Evolutionary conservation across 2,113 vertebrate genomes (phyloP).

Genomic region (Polypterus senegalus): DNA sequence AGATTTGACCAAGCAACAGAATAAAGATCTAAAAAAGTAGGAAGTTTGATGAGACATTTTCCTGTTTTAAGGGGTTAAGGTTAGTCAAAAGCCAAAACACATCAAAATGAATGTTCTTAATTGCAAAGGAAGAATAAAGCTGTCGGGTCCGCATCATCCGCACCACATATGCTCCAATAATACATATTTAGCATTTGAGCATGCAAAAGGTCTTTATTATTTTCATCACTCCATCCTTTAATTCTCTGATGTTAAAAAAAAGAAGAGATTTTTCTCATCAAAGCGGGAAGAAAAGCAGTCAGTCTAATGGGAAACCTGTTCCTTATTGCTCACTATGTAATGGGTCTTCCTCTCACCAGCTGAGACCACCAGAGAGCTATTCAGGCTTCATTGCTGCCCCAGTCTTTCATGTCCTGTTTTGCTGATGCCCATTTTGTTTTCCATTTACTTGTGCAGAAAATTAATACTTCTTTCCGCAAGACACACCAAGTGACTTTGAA

Average conservation of each 20-base stretch:
- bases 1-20: too few species aligned
- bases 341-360: constrained; percentile 67
- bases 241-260: constrained; percentile 12
- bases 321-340: constrained; percentile 55
- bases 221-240: constrained; percentile 1
- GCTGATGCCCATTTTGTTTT: constrained; percentile 35
- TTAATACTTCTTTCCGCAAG: constrained; percentile 5
- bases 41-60: too few species aligned
- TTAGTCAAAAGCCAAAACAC: too few species aligned
- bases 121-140: too few species aligned
- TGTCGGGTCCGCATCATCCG: too few species aligned
- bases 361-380: constrained; percentile 55
- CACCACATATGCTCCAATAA: not conserved
- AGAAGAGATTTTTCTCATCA: constrained; percentile 27
- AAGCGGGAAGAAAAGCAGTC: constrained; percentile 31
- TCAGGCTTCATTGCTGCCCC: constrained; percentile 38
- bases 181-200: constrained; percentile 2
- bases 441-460: constrained; percentile 40
- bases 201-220: not conserved
- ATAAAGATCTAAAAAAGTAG: too few species aligned
- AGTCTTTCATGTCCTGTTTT: constrained; percentile 59
- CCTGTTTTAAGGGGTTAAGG: too few species aligned
- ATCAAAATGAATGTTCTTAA: too few species aligned
- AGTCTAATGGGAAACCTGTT: constrained; percentile 43
- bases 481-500: too few species aligned